Evolutionary conservation across 92 coral and sea anemone species (phyloP).

Genomic region (Epizoanthus rinbou): DNA sequence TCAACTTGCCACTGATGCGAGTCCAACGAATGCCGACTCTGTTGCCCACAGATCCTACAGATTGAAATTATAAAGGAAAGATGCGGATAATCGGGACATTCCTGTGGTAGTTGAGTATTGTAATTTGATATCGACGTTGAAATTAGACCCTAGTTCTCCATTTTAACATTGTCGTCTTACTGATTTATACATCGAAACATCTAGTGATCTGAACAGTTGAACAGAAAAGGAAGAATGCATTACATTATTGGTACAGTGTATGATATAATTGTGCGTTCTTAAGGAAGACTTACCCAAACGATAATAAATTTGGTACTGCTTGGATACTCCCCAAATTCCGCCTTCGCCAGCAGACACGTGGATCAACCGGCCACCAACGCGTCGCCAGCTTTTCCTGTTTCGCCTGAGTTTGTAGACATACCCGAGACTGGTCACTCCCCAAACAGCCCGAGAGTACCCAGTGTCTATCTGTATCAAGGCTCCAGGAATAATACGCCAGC

Average conservation of each 20-base stretch:
- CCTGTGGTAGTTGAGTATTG: too few species aligned
- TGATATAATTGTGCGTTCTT: too few species aligned
- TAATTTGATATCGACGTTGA: too few species aligned
- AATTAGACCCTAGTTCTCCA: too few species aligned
- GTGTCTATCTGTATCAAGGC: background rate
- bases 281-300: background rate
- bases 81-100: too few species aligned
- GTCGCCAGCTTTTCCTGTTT: background rate
- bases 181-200: too few species aligned
- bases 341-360: conserved; percentile 11
- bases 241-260: too few species aligned
- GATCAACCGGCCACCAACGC: background rate
- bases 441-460: background rate
- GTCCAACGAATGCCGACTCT: background rate
- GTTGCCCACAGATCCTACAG: too few species aligned
- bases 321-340: background rate
- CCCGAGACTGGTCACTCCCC: background rate
- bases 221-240: too few species aligned
- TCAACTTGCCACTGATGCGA: background rate
- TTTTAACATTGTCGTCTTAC: too few species aligned
- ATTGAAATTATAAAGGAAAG: too few species aligned
- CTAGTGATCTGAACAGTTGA: too few species aligned
- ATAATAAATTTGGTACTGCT: background rate
- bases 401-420: background rate
- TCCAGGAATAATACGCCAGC: conserved; percentile 3